A percentile compares a stretch with the other conserved stretches of the same genome.
These are phyloP conservation scores for Cichlasoma orientale DNA, from an alignment of 2,797 vertebrate species.

Conservation along the genomic window DNA sequence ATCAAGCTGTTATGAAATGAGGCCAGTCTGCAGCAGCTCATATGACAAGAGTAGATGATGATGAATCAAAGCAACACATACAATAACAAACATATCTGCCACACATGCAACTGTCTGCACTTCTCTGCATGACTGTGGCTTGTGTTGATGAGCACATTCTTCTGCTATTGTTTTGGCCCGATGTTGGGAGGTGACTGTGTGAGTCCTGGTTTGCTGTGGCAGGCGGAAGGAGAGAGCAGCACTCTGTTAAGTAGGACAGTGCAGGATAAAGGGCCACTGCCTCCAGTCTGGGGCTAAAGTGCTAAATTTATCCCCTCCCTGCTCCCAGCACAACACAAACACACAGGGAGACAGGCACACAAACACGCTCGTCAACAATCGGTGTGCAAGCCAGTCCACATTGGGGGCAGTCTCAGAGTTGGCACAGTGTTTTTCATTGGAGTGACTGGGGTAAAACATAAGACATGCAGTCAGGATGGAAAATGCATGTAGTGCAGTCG, in stretches of 20 bases:
- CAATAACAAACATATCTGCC: constrained; percentile 17
- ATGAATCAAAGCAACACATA: constrained; percentile 29
- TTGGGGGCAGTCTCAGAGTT: constrained; percentile 13
- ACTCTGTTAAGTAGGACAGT: constrained; percentile 87
- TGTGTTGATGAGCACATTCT: constrained; percentile 38
- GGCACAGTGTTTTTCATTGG: constrained; percentile 8
- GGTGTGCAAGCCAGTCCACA: constrained; percentile 32
- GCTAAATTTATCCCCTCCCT: constrained; percentile 79
- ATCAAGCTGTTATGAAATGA: constrained; percentile 56
- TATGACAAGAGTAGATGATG: neutral
- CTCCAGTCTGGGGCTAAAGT: constrained; percentile 83
- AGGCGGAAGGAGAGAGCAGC: constrained; percentile 70
- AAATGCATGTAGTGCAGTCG: neutral
- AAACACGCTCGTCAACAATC: constrained; percentile 59
- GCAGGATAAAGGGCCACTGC: constrained; percentile 88
- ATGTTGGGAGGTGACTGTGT: constrained; percentile 51
- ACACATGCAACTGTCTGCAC: constrained; percentile 12
- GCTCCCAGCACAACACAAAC: constrained; percentile 70
- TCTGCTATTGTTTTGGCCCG: constrained; percentile 41
- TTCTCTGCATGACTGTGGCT: constrained; percentile 26
- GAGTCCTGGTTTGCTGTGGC: constrained; percentile 61
- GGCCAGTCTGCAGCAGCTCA: constrained; percentile 34
- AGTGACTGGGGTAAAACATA: neutral
- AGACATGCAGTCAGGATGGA: neutral
- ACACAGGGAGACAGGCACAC: constrained; percentile 52